Base-by-base conservation (phyloP, 2,888 invertebrate species). In the Strigamia crassipes region DNA sequence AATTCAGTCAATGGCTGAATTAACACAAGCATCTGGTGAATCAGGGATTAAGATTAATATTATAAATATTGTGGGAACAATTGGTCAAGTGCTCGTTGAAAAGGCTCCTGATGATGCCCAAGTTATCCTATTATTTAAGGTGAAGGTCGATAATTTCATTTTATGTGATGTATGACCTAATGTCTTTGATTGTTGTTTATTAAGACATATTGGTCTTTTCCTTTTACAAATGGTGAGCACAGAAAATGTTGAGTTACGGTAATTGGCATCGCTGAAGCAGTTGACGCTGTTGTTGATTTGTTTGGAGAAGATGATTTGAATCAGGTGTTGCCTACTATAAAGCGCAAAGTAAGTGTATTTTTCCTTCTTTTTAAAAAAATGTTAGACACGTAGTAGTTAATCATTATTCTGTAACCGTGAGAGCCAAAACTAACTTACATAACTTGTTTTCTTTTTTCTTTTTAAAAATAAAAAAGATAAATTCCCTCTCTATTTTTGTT, bases 281-380 rank as follows among this genome's bases (percentile, higher is more conserved):
- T 94, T 56, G 94, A 94, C 86, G 91, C 92, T 0, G 86, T 94
- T 34, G 92, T 94, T 88, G 94, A 94, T 86, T 90, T 94, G 84
- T 94, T 93, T 87, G 91, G 92, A 1, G 38, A 38, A 38, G 10
- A 4, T 9, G 90, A 91, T 85, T 87, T 94, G 18, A 88, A 89
- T 46, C 86, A 88, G 15, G 85, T 94, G 31, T 88, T 90, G 42
- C 92, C 92, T 38, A 87, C 89, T 82, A 89, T 94, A 82, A 93
- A 91, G 86, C 90, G 90, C 83, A 93, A 93, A 90, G 93, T 93
- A 87, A 86, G 84, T 82, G 61, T 78, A 2, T n/a, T n/a, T n/a
- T n/a, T n/a, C n/a, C n/a, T n/a, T n/a, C n/a, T n/a, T n/a, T n/a
- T n/a, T n/a, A n/a, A n/a, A n/a, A n/a, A n/a, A n/a, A n/a, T n/a